phyloP scores from a whole-genome alignment of 2,797 vertebrate genomes.

The Chrysocyon brachyurus region DNA sequence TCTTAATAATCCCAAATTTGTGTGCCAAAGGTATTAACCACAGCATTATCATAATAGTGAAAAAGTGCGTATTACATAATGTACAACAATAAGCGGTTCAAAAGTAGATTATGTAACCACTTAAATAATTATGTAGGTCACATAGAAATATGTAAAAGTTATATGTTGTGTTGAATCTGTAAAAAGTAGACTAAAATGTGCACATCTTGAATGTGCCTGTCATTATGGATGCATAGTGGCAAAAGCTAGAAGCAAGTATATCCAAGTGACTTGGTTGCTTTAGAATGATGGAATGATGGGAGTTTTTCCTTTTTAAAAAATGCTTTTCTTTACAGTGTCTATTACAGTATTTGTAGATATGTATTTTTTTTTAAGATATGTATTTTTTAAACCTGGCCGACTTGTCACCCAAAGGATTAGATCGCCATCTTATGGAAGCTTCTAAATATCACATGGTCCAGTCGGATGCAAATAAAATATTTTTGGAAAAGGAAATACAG shows the following conservation, averaged over 20 bases:
- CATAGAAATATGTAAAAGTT: neutral
- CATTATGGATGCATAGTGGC: neutral
- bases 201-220: neutral
- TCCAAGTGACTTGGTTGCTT: neutral
- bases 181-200: neutral
- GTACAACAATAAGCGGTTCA: neutral
- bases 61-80: neutral
- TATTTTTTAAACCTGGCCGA: neutral
- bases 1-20: neutral
- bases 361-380: neutral
- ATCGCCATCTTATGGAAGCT: neutral
- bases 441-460: neutral
- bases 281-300: neutral
- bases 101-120: neutral
- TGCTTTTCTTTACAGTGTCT: neutral
- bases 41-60: neutral
- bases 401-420: neutral
- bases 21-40: neutral
- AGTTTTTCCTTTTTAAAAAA: neutral
- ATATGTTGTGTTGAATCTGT: neutral
- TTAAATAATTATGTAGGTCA: neutral
- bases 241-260: neutral
- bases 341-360: neutral
- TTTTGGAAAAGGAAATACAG: constrained; percentile 57
- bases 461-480: neutral